A percentile compares a stretch with the other conserved stretches of the same genome.
Conservation (phyloP, 2,888 invertebrate genomes). For the Caenorhabditis macrosperma region DNA sequence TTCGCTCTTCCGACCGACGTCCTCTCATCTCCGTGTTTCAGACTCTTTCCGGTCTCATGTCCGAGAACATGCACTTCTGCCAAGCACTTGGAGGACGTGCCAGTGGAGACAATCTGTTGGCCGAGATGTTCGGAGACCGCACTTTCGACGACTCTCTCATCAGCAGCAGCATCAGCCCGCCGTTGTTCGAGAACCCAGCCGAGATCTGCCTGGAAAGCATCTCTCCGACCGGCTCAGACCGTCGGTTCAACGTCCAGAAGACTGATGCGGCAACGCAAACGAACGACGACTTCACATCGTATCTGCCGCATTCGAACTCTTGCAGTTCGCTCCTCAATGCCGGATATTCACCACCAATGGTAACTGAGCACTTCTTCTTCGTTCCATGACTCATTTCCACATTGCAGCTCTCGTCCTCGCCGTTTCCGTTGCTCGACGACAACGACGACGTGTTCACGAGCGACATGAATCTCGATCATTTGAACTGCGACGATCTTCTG, state of each 20-base stretch:
- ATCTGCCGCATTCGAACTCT: slow-evolving; percentile 55
- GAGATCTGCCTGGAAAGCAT: slow-evolving; percentile 73
- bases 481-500: slow-evolving; percentile 44
- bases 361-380: not conserved
- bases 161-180: slow-evolving; percentile 69
- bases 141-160: slow-evolving; percentile 65
- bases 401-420: slow-evolving; percentile 36
- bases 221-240: slow-evolving; percentile 54
- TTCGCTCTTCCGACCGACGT: not conserved
- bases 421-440: slow-evolving; percentile 38
- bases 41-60: slow-evolving; percentile 79
- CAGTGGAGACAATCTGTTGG: slow-evolving; percentile 75
- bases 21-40: slow-evolving; percentile 47
- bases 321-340: slow-evolving; percentile 61
- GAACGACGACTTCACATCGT: slow-evolving; percentile 47
- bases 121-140: slow-evolving; percentile 78
- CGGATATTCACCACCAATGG: slow-evolving; percentile 64
- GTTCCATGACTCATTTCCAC: not conserved
- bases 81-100: slow-evolving; percentile 72
- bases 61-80: slow-evolving; percentile 80
- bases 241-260: slow-evolving; percentile 37
- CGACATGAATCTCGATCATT: slow-evolving; percentile 28
- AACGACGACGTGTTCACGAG: slow-evolving; percentile 26
- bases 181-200: slow-evolving; percentile 77
- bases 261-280: slow-evolving; percentile 63